Evolutionary conservation across 2,113 vertebrate species (phyloP), one percentile per base, ranked within the genome.

Genomic region (Tor tambroides): DNA sequence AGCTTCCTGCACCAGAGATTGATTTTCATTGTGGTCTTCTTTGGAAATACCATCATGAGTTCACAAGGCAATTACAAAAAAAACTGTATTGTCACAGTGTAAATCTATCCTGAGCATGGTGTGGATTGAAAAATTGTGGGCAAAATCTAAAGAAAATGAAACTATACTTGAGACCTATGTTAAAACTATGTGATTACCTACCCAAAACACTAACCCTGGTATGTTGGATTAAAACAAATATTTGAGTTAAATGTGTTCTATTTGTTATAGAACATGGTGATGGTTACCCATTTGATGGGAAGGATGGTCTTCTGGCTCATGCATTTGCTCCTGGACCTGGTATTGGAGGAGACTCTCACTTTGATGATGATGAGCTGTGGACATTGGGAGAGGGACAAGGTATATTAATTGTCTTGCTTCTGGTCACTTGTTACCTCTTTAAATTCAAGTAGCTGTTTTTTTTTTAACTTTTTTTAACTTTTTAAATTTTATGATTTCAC

Each of bases 361-460:
- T 99, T 89, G 98, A 99, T 46, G 98, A 99, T 41, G 98, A 99
- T 89, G 98, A 99, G 85, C 95, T 98, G 84, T 99, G 98, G 98
- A 99, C 98, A 2, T 93, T 99, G 80, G 98, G 98, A 89, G 98
- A 99, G 19, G 98, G 98, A 11, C 97, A 97, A 97, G 98, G 98
- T 99, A 95, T 88, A 10, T 59, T 5, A 85, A 15, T 56, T 38
- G 2, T 72, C 1, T 80, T 80, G n/a, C 5, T 63, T 28, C 12
- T 79, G 7, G 26, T 43, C 1, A 63, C n/a, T 63, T 28, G 65
- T 69, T 15, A 28, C 12, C 28, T 15, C 9, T 30, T 17, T 32
- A 6, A 28, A 2, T 63, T 63, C 9, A 30, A 67, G 14, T 9
- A 67, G 11, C 10, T 30, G 63, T 11, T 67, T 30, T 67, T 67